phyloP scores from a whole-genome alignment of 2,797 vertebrate species.

The Molossus molossus region DNA sequence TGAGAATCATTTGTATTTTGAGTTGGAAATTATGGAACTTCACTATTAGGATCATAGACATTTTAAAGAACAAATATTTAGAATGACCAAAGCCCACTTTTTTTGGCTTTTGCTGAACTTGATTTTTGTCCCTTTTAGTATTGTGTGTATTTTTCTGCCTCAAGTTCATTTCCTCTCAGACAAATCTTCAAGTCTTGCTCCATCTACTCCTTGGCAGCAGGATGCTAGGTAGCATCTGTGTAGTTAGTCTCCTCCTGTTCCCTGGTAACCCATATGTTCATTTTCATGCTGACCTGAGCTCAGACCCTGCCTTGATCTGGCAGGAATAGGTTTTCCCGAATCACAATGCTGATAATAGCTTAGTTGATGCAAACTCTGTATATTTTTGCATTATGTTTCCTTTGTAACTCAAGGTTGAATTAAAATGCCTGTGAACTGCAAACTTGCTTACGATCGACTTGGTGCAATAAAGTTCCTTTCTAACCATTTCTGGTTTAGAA shows the following conservation, averaged over 20 bases:
- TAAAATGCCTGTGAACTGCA: conserved; percentile 84
- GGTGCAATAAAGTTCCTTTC: conserved; percentile 86
- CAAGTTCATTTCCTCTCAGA: conserved; percentile 36
- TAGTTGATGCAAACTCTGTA: conserved; percentile 5
- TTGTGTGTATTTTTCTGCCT: not conserved
- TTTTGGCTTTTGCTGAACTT: conserved; percentile 66
- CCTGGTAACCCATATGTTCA: not conserved
- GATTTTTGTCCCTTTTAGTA: conserved; percentile 54
- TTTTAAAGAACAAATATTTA: conserved; percentile 77
- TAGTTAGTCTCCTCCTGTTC: not conserved
- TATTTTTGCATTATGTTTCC: conserved; percentile 62
- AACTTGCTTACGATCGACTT: conserved; percentile 80
- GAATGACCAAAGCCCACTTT: conserved; percentile 81
- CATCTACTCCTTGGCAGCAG: not conserved
- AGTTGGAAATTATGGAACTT: conserved; percentile 71
- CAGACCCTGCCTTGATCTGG: conserved; percentile 32
- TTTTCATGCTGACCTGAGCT: conserved; percentile 20
- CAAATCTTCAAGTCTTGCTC: not conserved
- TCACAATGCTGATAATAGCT: not conserved
- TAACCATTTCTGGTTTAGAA: conserved; percentile 85
- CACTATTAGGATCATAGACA: not conserved
- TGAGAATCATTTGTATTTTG: conserved; percentile 70
- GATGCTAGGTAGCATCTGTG: conserved; percentile 35
- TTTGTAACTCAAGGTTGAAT: conserved; percentile 81
- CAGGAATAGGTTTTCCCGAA: conserved; percentile 46